Percentiles rank a stretch among this genome's conserved stretches.
phyloP scores from a whole-genome alignment of 2,113 vertebrate genomes.

The Myrmecobius fasciatus region DNA sequence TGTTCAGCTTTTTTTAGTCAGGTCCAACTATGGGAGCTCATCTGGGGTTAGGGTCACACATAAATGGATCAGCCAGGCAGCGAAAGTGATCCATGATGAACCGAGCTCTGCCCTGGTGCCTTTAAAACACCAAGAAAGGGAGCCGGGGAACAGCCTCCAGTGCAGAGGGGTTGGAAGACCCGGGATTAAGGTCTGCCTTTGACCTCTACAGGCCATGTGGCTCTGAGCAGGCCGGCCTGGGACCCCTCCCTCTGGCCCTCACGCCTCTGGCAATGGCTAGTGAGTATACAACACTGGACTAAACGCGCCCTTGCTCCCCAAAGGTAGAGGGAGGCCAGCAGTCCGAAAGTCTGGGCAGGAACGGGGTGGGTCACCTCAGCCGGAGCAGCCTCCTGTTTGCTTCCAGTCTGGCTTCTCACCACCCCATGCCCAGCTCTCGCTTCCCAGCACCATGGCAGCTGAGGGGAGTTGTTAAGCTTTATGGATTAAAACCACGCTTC shows the following conservation, averaged over 20 bases:
- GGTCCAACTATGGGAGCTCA: not conserved
- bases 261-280: not conserved
- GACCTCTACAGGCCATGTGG: not conserved
- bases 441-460: constrained; percentile 17
- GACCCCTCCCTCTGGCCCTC: not conserved
- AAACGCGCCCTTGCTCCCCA: not conserved
- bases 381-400: constrained; percentile 37
- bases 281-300: not conserved
- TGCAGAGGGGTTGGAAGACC: not conserved
- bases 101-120: no score
- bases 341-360: not conserved
- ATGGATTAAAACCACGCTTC: constrained; percentile 28
- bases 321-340: not conserved
- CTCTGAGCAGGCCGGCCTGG: not conserved
- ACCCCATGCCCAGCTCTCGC: constrained; percentile 45
- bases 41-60: no score
- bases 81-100: no score
- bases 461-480: constrained; percentile 66
- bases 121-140: not conserved
- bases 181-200: not conserved
- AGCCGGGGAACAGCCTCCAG: no score
- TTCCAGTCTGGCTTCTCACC: not conserved
- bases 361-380: not conserved
- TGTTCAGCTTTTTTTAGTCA: not conserved
- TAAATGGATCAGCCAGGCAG: no score